These are phyloP conservation scores for Callimico goeldii DNA, from an alignment of 2,797 vertebrate genomes.

Conservation along the genomic window DNA sequence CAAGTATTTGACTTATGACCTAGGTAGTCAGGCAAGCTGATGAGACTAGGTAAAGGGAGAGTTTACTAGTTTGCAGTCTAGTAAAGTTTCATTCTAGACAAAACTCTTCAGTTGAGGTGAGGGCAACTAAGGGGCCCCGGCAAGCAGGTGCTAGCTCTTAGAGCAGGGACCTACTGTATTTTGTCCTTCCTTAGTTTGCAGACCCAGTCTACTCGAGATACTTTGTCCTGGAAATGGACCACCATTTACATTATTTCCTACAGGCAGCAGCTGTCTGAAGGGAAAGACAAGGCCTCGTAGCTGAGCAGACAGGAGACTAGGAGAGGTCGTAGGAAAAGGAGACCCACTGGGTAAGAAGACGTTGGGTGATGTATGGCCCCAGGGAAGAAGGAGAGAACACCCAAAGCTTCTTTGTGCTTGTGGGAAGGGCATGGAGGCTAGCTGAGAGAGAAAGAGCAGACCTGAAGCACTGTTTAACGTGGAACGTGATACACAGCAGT, in stretches of 20 bases:
- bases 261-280: neutral
- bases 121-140: neutral
- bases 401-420: neutral
- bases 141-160: neutral
- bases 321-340: neutral
- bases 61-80: neutral
- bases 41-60: neutral
- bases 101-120: neutral
- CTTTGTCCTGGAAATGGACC: neutral
- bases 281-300: neutral
- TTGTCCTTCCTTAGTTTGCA: neutral
- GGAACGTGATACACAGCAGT: neutral
- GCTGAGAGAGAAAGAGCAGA: too few relatives aligned
- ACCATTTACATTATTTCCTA: neutral
- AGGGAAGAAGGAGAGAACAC: rapidly evolving
- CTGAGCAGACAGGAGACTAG: neutral
- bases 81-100: neutral
- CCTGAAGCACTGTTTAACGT: neutral
- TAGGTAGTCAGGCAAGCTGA: neutral
- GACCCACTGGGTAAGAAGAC: neutral
- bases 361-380: rapidly evolving
- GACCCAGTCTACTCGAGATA: neutral
- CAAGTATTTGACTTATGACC: neutral
- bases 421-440: neutral
- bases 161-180: neutral